These are phyloP conservation scores for Anguilla megastoma DNA, from an alignment of 2,797 vertebrate species.

Conservation along the genomic window DNA sequence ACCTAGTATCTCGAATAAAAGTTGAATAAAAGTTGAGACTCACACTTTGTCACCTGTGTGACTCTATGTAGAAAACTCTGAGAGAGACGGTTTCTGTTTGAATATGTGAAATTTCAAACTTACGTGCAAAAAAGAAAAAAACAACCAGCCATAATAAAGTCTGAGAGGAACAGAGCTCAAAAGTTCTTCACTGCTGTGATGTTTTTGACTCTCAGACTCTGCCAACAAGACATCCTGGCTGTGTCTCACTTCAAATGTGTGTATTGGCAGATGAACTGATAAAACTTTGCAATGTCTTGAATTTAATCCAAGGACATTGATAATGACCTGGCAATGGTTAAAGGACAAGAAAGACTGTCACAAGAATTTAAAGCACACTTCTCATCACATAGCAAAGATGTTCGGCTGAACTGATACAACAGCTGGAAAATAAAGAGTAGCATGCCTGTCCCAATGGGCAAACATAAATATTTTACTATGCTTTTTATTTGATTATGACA, in stretches of 20 bases:
- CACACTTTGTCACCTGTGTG: background rate
- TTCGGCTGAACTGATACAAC: background rate
- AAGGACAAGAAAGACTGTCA: conserved; percentile 16
- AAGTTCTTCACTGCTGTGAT: conserved; percentile 14
- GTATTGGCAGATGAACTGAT: conserved; percentile 49
- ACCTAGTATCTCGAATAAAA: background rate
- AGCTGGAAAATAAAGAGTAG: conserved; percentile 8
- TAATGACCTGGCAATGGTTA: conserved; percentile 33
- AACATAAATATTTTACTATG: background rate
- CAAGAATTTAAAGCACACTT: conserved; percentile 35
- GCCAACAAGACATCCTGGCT: conserved; percentile 36
- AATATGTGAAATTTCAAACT: background rate
- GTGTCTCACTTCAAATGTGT: conserved; percentile 44
- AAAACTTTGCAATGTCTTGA: conserved; percentile 38
- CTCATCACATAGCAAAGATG: conserved; percentile 11
- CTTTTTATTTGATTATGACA: background rate
- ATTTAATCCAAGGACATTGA: conserved; percentile 48
- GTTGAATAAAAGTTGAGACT: background rate
- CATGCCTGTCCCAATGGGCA: background rate
- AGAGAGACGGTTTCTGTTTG: background rate
- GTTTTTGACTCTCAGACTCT: conserved; percentile 14
- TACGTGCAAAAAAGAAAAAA: background rate
- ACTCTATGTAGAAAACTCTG: background rate
- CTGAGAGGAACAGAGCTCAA: conserved; percentile 9
- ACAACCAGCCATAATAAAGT: background rate